A percentile compares a stretch with the other conserved stretches of the same genome.
phyloP scores from a whole-genome alignment of 2,113 vertebrate genomes.

The Clarias magur region DNA sequence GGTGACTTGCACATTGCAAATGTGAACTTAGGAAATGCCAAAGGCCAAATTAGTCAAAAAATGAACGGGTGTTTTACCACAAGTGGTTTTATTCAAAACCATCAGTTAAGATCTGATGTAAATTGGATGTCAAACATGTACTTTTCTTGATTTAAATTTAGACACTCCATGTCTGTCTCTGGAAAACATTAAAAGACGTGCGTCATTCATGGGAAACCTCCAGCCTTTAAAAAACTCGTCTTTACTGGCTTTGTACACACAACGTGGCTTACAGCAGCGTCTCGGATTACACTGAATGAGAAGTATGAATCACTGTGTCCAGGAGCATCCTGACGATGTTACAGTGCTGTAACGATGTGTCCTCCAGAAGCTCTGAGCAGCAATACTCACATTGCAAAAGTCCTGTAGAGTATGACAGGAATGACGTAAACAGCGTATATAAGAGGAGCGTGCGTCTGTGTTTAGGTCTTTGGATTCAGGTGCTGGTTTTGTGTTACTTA shows the following conservation, averaged over 20 bases:
- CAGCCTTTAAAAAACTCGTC: background rate
- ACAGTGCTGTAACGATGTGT: background rate
- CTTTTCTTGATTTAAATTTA: background rate
- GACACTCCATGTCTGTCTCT: too few relatives aligned
- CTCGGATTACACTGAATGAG: background rate
- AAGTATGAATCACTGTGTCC: background rate
- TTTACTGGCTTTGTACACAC: background rate
- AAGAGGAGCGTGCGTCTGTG: background rate
- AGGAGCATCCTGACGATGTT: background rate
- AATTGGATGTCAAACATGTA: background rate
- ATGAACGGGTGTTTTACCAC: background rate
- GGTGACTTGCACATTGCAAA: conserved; percentile 53
- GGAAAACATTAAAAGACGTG: background rate
- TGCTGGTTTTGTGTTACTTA: conserved; percentile 56
- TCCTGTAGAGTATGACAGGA: background rate
- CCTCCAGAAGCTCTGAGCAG: background rate
- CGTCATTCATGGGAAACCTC: background rate
- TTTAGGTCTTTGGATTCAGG: background rate
- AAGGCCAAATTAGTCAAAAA: background rate
- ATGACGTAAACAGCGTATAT: background rate
- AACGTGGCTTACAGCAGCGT: background rate
- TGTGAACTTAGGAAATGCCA: background rate
- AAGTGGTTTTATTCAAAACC: background rate
- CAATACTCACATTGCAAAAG: background rate
- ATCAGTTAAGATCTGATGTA: background rate